phyloP scores from a whole-genome alignment of 2,888 invertebrate genomes.

The Linyphia triangularis region DNA sequence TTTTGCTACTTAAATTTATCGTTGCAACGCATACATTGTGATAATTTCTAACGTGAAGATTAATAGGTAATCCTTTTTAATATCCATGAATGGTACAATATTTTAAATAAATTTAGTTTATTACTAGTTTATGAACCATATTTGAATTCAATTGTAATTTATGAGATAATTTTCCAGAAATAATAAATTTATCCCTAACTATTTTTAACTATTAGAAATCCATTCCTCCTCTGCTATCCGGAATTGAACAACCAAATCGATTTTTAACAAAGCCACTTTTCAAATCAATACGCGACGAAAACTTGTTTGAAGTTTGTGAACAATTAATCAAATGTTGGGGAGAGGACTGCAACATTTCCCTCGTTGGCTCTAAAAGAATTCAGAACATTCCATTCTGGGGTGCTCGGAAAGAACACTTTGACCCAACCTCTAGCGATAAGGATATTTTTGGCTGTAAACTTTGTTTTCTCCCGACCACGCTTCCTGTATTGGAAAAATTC shows the following conservation, averaged over 20 bases:
- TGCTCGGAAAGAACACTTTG: conserved; percentile 17
- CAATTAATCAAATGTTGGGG: background rate
- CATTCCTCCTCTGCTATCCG: background rate
- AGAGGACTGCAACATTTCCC: background rate
- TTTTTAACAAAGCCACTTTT: background rate
- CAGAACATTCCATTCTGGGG: background rate
- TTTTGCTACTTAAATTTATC: too few relatives aligned
- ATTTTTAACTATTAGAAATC: background rate
- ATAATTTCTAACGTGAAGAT: too few relatives aligned
- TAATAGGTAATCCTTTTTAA: too few relatives aligned
- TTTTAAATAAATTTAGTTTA: too few relatives aligned
- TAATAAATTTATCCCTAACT: background rate
- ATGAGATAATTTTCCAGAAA: too few relatives aligned
- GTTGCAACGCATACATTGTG: too few relatives aligned
- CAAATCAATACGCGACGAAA: background rate
- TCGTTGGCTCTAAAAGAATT: background rate
- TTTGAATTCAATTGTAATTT: too few relatives aligned
- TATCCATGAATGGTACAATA: too few relatives aligned
- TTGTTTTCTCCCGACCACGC: background rate
- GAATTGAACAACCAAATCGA: too few relatives aligned
- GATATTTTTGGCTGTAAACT: conserved; percentile 24
- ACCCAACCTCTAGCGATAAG: conserved; percentile 17
- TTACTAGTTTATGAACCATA: too few relatives aligned
- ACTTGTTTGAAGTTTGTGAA: background rate
- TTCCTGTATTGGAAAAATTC: conserved; percentile 55